Evolutionary conservation across 2,113 vertebrate genomes (phyloP), one percentile per base, ranked within the genome.

Genomic region (Psammodynastes pulverulentus): DNA sequence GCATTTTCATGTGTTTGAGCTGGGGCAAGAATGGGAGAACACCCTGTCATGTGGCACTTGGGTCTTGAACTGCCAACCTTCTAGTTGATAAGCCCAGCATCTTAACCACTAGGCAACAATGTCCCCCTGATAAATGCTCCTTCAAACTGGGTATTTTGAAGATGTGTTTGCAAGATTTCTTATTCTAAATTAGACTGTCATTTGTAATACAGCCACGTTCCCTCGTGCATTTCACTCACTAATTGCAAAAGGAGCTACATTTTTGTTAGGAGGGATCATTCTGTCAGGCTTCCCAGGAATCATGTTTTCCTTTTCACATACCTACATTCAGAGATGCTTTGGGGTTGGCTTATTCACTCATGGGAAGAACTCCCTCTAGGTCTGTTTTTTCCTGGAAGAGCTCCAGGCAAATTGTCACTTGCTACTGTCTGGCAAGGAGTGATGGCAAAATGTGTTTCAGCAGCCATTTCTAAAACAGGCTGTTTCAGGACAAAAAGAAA

Each of bases 401-500:
- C 89, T 94, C 92, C 58, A 94, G 92, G 92, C 93, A 91, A 90
- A 93, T 93, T 84, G 52, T 88, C 9, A 88, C 92, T 93, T 87
- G 48, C 0, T 26, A 79, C 85, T 88, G 89, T 86, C 62, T 95
- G 54, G 94, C 0, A 9, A 89, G 45, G 90, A 46, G n/a, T 89
- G 93, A 72, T 91, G 79, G 52, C 89, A 93, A 95, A 96, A 92
- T 84, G 58, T 85, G 26, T 89, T 91, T 67, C 58, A 72, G 86
- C 23, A 87, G 3, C 23, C 88, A 94, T 5, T 84, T 91, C 62
- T 93, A 48, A 88, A 90, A 43, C 8, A 87, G 23, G 24, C 34
- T 89, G 12, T 53, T 92, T 67, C 53, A 92, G 90, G 53, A 52
- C 24, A 91, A 29, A 26, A 23, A 54, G 79, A 87, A 87, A 46